These are phyloP conservation scores for Eulimnadia texana DNA, from an alignment of 1,140 invertebrate genomes.

Conservation along the genomic window DNA sequence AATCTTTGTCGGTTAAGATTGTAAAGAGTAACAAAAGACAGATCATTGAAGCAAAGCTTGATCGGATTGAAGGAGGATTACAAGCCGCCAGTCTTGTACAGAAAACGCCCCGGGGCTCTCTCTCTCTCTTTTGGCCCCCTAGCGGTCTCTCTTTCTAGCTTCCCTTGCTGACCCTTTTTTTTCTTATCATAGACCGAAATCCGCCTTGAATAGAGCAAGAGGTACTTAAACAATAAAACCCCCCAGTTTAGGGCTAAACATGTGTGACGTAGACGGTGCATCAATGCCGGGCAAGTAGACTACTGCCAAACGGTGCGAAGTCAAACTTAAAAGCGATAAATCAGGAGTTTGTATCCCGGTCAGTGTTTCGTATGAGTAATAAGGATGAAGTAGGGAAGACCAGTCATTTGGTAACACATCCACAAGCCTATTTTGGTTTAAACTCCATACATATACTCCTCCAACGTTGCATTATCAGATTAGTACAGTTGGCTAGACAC, in stretches of 20 bases:
- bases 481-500: slow-evolving; percentile 12
- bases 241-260: too few species aligned
- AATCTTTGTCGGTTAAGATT: not conserved
- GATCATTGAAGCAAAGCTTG: slow-evolving; percentile 8
- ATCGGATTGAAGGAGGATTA: slow-evolving; percentile 13
- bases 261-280: too few species aligned
- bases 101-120: not conserved
- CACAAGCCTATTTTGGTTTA: not conserved
- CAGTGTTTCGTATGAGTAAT: not conserved
- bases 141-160: not conserved
- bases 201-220: not conserved
- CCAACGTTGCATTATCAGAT: slow-evolving; percentile 12
- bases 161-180: not conserved
- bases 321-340: not conserved
- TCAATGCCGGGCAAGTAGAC: not conserved
- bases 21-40: not conserved
- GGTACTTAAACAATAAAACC: not conserved
- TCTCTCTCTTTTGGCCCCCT: not conserved
- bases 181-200: not conserved
- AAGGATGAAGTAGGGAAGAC: not conserved
- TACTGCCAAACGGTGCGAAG: not conserved
- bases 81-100: slow-evolving; percentile 12
- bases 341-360: too few species aligned
- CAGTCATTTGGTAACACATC: not conserved
- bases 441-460: not conserved